These are phyloP conservation scores for Drosophila parabipectinata DNA, from an alignment of 1,140 invertebrate species.

Conservation along the genomic window DNA sequence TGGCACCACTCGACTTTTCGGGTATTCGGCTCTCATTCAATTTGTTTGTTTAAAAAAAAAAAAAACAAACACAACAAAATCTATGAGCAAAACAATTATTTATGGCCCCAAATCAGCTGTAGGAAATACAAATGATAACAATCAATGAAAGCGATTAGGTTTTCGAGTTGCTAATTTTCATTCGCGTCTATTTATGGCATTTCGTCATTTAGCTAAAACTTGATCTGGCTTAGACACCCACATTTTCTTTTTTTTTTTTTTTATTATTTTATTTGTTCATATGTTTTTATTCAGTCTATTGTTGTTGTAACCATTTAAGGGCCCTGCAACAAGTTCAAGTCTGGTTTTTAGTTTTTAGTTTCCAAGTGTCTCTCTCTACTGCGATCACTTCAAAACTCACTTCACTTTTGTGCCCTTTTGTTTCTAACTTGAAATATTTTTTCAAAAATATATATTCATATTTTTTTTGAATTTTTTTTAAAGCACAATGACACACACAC, in stretches of 20 bases:
- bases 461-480: neutral
- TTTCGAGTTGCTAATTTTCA: neutral
- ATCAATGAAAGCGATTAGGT: neutral
- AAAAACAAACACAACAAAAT: neutral
- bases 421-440: neutral
- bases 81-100: conserved; percentile 5
- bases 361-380: neutral
- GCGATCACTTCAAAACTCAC: conserved; percentile 9
- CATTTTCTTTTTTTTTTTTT: neutral
- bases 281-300: neutral
- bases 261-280: neutral
- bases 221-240: conserved; percentile 17
- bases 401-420: neutral
- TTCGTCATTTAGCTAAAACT: conserved; percentile 26
- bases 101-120: conserved; percentile 38
- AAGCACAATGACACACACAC: neutral
- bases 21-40: neutral
- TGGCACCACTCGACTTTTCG: too few relatives aligned
- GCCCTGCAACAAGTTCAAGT: conserved; percentile 4
- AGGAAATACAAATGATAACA: conserved; percentile 38
- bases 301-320: conserved; percentile 3
- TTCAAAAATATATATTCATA: neutral
- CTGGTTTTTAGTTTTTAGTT: conserved; percentile 1
- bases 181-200: conserved; percentile 19
- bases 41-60: neutral